Base-by-base conservation (phyloP, 2,888 invertebrate genomes). In the Lacanobia oleracea region DNA sequence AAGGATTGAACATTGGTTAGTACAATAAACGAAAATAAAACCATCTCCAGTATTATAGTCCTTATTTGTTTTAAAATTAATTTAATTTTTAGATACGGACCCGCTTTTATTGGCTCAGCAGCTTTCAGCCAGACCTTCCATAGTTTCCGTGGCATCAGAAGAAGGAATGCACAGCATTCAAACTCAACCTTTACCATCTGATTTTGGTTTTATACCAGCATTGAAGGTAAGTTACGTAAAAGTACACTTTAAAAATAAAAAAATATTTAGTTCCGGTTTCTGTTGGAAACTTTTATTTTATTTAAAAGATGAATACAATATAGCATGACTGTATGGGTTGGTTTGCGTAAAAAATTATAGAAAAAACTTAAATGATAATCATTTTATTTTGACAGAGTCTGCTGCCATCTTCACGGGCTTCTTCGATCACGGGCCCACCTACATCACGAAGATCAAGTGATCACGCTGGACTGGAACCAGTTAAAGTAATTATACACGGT, bases 391-490 rank as follows among this genome's bases (percentile, higher is more conserved):
- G 84, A 57, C 83, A 96, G 95, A 94, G 92, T 75, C 93, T 94
- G 18, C 85, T 94, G 59, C 92, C 91, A 66, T 94, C 94, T 23
- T 95, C 96, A 9, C 90, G 94, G 27, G 90, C 88, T 70, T 95
- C 96, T 12, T 95, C 95, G n/a, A 91, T 94, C 56, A 94, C 95
- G 57, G 95, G 95, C 4, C 94, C 93, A 59, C 90, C 94, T 50
- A 94, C 94, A 53, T 96, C 96, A 10, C 90, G 96, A 82, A 91
- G 96, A 86, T 96, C 96, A 60, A 96, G 96, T 79, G 94, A 95
- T 82, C 94, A 96, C 67, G 91, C 91, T 59, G 86, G 94, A 79
- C 86, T 94, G 62, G 95, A 96, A 83, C 94, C 95, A 18, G 91
- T 93, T 0, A 92, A 92, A 90, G 95, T 94, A 89, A 59, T n/a